A percentile compares a stretch with the other conserved stretches of the same genome.
Evolutionary conservation across 2,888 invertebrate genomes (phyloP).

Genomic region (Merodon equestris): DNA sequence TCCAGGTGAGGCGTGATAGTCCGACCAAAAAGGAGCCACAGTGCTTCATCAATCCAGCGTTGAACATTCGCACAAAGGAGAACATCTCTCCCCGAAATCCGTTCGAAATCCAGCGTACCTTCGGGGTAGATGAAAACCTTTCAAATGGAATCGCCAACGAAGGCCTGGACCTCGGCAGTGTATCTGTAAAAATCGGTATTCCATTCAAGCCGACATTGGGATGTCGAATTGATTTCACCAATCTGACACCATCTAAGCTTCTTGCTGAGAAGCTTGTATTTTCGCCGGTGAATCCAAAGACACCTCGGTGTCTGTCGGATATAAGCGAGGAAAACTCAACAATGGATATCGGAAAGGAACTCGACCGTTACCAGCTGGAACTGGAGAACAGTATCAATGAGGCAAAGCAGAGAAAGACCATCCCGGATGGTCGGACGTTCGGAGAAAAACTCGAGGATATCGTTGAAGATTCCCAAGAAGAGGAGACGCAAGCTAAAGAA

Average conservation of each 20-base stretch:
- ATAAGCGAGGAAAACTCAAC: conserved; percentile 74
- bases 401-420: conserved; percentile 75
- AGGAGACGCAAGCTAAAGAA: conserved; percentile 26
- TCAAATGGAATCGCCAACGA: conserved; percentile 70
- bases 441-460: conserved; percentile 50
- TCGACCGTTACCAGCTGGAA: conserved; percentile 78
- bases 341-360: conserved; percentile 77
- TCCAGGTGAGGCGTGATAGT: conserved; percentile 70
- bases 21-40: conserved; percentile 59
- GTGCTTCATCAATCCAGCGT: conserved; percentile 76
- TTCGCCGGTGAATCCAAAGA: conserved; percentile 71
- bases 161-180: conserved; percentile 70
- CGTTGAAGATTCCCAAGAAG: conserved; percentile 70
- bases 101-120: conserved; percentile 75
- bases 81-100: conserved; percentile 75
- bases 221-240: conserved; percentile 77
- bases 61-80: conserved; percentile 76
- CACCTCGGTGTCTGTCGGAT: conserved; percentile 72
- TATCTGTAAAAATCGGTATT: conserved; percentile 74
- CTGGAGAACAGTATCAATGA: conserved; percentile 79
- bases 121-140: conserved; percentile 32
- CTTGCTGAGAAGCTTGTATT: conserved; percentile 77
- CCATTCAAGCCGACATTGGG: conserved; percentile 77
- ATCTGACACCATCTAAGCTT: conserved; percentile 76
- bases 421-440: conserved; percentile 50